Evolutionary conservation across 2,888 invertebrate genomes (phyloP), one percentile per base, ranked within the genome.

Genomic region (Gandaritis pyraliata): DNA sequence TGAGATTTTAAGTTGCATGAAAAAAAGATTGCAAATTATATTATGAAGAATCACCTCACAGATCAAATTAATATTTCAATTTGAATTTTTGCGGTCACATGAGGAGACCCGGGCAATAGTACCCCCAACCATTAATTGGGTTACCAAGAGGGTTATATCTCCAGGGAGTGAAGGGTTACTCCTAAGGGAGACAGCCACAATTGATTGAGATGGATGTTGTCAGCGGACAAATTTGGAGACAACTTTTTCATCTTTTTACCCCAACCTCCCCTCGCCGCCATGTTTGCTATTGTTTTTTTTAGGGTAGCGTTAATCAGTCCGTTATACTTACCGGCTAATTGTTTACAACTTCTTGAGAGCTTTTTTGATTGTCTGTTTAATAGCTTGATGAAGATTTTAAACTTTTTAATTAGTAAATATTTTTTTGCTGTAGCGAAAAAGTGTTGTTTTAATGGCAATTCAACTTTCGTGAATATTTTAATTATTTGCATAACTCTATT

Each of bases 151-250:
- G 87, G 87, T 75, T 79, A 68, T 70, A 75, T 76, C 87, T 81
- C 84, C 43, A 65, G 87, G 85, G 87, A 85, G 77, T 70, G 82
- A 89, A 89, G 90, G 91, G 91, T 89, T 90, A 79, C 76, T 84
- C 90, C 87, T 87, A 78, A 71, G 90, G 86, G 91, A 90, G 69
- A 72, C 62, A 72, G 72, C 74, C 72, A 71, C 81, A 82, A 90
- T 90, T 91, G 91, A 91, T 92, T 88, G 90, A 90, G 91, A 92
- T 88, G 86, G 87, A 91, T 90, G 83, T 87, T 87, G 89, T 90
- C 90, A 86, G 77, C 89, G 84, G 75, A 82, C 86, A 85, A 87
- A 87, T 85, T 85, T 77, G 75, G 77, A 77, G 83, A 82, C 77
- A 81, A 81, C 82, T 87, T 81, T 85, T 85, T 83, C 74, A 80